Percentiles rank a stretch among this genome's conserved stretches.
phyloP scores from a whole-genome alignment of 2,113 vertebrate genomes.

The Montifringilla adamsi region DNA sequence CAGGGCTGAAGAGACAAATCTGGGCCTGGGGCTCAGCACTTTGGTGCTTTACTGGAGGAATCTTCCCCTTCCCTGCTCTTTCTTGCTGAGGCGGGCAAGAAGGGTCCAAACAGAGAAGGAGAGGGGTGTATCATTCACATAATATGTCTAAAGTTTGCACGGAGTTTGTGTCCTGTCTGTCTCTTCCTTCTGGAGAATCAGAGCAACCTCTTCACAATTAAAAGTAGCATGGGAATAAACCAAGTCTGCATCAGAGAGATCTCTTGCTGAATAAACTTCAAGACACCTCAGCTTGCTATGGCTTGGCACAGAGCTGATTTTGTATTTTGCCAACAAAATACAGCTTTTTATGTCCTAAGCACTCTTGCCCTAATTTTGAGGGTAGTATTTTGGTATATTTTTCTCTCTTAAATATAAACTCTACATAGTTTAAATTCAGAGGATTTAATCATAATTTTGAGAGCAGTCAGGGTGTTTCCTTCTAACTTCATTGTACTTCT shows the following conservation, averaged over 20 bases:
- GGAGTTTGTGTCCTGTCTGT: not conserved
- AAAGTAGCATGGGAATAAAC: not conserved
- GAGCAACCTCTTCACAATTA: not conserved
- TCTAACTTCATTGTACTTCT: not conserved
- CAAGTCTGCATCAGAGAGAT: not conserved
- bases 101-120: not conserved
- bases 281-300: not conserved
- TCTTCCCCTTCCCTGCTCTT: not conserved
- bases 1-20: not conserved
- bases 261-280: not conserved
- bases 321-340: not conserved
- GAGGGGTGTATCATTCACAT: not conserved
- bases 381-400: not conserved
- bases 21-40: not conserved
- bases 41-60: not conserved
- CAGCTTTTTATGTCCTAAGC: not conserved
- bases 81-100: not conserved
- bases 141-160: rapidly evolving
- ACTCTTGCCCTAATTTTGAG: not conserved
- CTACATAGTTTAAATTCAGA: not conserved
- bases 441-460: not conserved
- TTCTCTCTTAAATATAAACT: not conserved
- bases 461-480: not conserved
- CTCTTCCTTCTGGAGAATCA: not conserved
- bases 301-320: not conserved